Base-by-base conservation (phyloP, 2,888 invertebrate species). In the Epinotia ramella region DNA sequence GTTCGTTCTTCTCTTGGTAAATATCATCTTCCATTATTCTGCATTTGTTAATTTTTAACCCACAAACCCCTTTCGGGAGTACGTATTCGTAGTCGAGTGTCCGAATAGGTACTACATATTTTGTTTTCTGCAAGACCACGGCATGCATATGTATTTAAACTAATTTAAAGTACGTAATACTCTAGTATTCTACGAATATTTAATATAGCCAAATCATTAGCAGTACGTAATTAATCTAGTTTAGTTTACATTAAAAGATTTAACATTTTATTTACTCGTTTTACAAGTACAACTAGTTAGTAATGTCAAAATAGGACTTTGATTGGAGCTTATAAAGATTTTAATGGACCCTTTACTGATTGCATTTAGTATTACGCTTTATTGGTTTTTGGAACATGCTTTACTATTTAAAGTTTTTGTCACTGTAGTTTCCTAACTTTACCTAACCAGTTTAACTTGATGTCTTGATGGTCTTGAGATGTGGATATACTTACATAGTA, bases 1-100 rank as follows among this genome's bases (percentile, higher is more conserved):
- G 83, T 95, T 96, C 80, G 66, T 93, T 63, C 87, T 96, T 24
- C 94, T 95, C 66, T 93, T 96, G 95, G 96, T 96, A 87, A 91
- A 93, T 57, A 24, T 9, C 40, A 7, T 40, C 7, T 40, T 9
- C 7, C 9, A 9, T 40, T 40, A 40, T 40, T 9, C 9, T 9
- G 7, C 0, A 40, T 40, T 40, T 40, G 40, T 40, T 40, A 9
- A 40, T 9, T 40, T 9, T 40, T 9, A 40, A 40, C 9, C 1
- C 9, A 9, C 40, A 40, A 40, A 28, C 24, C 24, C 24, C 24
- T 28, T 28, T 28, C 24, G 24, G 24, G 24, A 28, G 24, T 28
- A 28, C 24, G 24, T 28, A 3, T 28, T 28, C 24, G 3, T 28
- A 28, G 24, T 28, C 3, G 2, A 2, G 24, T 28, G 24, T 28